These are phyloP conservation scores for Morpho deidamia DNA, from an alignment of 2,888 invertebrate species.

Conservation along the genomic window DNA sequence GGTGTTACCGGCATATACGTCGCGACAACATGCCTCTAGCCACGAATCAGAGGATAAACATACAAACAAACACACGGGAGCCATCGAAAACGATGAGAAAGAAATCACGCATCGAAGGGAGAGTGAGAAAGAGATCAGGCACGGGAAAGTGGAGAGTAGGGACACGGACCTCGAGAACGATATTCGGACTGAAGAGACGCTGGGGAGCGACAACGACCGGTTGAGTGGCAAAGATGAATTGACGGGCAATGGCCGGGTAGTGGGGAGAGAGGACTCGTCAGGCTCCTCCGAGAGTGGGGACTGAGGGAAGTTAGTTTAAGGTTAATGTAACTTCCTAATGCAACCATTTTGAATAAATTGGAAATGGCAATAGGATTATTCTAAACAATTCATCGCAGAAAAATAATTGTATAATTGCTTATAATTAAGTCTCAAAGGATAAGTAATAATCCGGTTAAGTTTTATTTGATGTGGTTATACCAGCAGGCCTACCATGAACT, in stretches of 20 bases:
- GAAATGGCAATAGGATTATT: no score
- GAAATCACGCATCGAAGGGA: background rate
- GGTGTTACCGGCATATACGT: slow-evolving; percentile 27
- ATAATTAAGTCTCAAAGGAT: no score
- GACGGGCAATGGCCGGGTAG: background rate
- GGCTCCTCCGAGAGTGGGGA: slow-evolving; percentile 1
- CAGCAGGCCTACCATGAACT: no score
- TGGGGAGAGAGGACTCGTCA: background rate
- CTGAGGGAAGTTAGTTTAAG: no score
- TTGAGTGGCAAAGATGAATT: background rate
- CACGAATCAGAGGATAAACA: background rate
- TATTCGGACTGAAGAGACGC: background rate
- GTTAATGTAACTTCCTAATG: no score
- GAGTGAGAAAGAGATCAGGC: background rate
- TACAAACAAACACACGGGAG: background rate
- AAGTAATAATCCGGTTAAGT: no score
- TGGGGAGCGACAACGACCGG: no score
- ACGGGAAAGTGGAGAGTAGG: background rate
- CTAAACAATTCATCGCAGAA: no score
- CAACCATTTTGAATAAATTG: no score
- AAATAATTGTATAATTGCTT: no score
- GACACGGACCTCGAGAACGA: background rate
- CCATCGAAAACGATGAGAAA: background rate
- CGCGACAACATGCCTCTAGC: background rate
- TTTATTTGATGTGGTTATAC: no score